Conservation (phyloP, 2,888 invertebrate genomes). For the Epinotia nisella region DNA sequence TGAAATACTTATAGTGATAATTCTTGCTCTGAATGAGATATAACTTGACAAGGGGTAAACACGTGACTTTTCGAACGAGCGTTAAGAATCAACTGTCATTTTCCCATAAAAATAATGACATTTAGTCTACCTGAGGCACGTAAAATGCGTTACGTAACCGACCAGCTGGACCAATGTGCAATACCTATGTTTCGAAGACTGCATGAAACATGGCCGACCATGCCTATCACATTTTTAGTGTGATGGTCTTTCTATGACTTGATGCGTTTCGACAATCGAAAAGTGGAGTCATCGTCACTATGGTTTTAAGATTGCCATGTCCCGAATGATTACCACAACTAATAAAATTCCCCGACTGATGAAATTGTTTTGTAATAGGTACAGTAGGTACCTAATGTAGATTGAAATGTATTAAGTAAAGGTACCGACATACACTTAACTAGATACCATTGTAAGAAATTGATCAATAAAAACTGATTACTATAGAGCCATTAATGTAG, state of each 20-base stretch:
- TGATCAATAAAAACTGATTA: slow-evolving; percentile 70
- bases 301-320: not conserved
- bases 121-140: too few species aligned
- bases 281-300: too few species aligned
- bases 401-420: not conserved
- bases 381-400: not conserved
- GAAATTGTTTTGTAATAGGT: not conserved
- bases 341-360: not conserved
- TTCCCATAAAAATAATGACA: too few species aligned
- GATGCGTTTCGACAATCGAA: too few species aligned
- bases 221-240: not conserved
- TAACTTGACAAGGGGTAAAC: too few species aligned
- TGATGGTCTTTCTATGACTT: not conserved
- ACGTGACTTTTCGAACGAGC: too few species aligned
- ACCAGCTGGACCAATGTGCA: not conserved
- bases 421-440: slow-evolving; percentile 7
- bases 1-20: too few species aligned
- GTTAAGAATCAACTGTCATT: too few species aligned
- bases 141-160: too few species aligned
- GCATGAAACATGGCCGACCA: not conserved
- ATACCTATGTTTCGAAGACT: not conserved
- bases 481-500: slow-evolving; percentile 68
- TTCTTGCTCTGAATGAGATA: not conserved
- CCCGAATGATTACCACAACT: not conserved
- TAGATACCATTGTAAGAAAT: slow-evolving; percentile 49